Evolutionary conservation across 2,888 invertebrate species (phyloP), one percentile per base, ranked within the genome.

Genomic region (Litoditis marina): DNA sequence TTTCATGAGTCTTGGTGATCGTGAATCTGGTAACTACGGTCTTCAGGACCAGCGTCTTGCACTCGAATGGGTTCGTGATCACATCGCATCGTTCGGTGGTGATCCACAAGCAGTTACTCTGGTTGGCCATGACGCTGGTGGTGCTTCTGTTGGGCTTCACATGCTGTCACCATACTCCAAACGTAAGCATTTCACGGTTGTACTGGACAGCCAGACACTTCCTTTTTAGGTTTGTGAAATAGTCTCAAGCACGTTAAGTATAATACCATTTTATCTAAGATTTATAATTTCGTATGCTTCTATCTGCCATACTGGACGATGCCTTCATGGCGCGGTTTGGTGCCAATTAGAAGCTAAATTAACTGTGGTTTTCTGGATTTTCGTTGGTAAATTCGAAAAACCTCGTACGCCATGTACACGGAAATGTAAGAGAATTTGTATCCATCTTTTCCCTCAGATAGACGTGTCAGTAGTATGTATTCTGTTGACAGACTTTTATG

Each of bases 21-120:
- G 86, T 70, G 88, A 83, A 1, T 80, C 84, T 1, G 86, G 86
- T 8, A 87, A 87, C 73, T 86, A 84, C 77, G 87, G 87, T 3
- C 77, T 87, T 47, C 84, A 83, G 74, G 87, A 87, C 72, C 86
- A 86, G 63, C 73, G 84, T 2, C 65, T 84, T 27, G 85, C 85
- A 0, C 72, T 87, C 53, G 79, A 84, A 65, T 87, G 85, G 81
- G 83, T 87, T 13, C 87, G 88, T 66, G 88, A 89, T 75, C 90
- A 92, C 83, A 90, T 92, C 56, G 86, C 86, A 47, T 86, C 88
- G 50, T 92, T 93, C 82, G 90, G 91, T 28, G 92, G 92, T 4
- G 90, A 92, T 84, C 88, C 89, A 0, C 87, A 88, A 47, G 87
- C 88, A 68, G 87, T 92, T n/a, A 92, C 92, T 0, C 83, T 92